Base-by-base conservation (phyloP, 23 tunicate genomes). In the Halocynthia roretzi region DNA sequence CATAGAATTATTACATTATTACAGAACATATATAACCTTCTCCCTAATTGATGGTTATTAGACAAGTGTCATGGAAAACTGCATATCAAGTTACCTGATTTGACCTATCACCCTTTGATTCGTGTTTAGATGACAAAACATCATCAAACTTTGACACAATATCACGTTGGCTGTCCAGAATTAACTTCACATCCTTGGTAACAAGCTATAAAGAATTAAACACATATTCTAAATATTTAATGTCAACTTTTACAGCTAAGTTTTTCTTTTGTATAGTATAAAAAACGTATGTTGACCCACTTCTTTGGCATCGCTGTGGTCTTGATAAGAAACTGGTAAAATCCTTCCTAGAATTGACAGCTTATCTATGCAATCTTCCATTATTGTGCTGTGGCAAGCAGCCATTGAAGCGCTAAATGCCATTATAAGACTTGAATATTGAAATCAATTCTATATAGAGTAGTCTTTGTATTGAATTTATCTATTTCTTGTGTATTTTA, bases 321-420 rank as follows among this genome's bases (percentile, higher is more conserved):
- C 77, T 50, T 85, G 85, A 54, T 80, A 77, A 5, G 90, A 81
- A 17, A 77, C 86, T 31, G 97, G 97, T 77, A 85, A 56, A 10
- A 90, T 85, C 49, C 83, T 81, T 22, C 97, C 97, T 8, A 90
- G 58, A 12, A 90, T 82, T 8, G 78, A 60, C 51, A 90, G 81
- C 56, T 90, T 86, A 61, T 85, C 77, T 31, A 90, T 70, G 31
- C 87, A 81, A 62, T 90, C 97, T 66, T 90, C 97, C 64, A 85
- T 23, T 9, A 90, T 75, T 10, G 87, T 56, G 18, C 83, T 78
- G 76, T 86, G 82, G 50, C 71, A 77, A 17, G 77, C 69, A 7
- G 90, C 82, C 20, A 83, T 72, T 54, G 97, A 76, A 48, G 76
- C 84, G 56, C 77, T 52, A 56, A 90, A 75, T 52, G 72, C 80